A percentile compares a stretch with the other conserved stretches of the same genome.
Evolutionary conservation across 2,797 vertebrate species (phyloP).

Genomic region (Hippopotamyrus pictus): DNA sequence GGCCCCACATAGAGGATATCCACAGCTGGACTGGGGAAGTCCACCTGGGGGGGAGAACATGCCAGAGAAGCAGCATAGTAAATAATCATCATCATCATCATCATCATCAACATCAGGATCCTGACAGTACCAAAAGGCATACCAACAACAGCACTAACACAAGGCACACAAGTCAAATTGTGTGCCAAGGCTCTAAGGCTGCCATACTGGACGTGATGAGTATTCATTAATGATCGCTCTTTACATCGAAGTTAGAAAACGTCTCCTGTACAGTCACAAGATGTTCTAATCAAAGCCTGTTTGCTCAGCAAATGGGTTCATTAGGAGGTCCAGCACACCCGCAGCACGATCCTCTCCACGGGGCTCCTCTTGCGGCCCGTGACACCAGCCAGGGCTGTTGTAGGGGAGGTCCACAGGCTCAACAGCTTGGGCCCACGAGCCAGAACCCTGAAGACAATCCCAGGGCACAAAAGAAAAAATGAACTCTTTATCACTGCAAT

Average conservation of each 20-base stretch:
- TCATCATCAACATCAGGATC: not conserved
- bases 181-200: not conserved
- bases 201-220: not conserved
- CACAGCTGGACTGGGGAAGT: constrained; percentile 74
- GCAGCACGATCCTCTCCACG: constrained; percentile 77
- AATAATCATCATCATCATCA: not conserved
- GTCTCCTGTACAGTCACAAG: not conserved
- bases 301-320: not conserved
- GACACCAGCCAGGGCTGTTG: constrained; percentile 47
- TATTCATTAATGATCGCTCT: not conserved
- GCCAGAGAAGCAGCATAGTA: not conserved
- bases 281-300: not conserved
- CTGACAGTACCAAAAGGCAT: not conserved
- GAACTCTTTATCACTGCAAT: not conserved
- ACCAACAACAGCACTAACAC: not conserved
- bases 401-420: constrained; percentile 75
- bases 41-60: constrained; percentile 64
- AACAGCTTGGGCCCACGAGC: constrained; percentile 78
- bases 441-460: constrained; percentile 65
- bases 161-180: not conserved
- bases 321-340: constrained; percentile 58
- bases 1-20: constrained; percentile 80
- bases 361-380: constrained; percentile 62
- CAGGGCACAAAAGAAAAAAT: not conserved
- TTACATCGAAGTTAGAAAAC: not conserved